phyloP scores from a whole-genome alignment of 2,113 vertebrate genomes.

The Coptodon rendalli region DNA sequence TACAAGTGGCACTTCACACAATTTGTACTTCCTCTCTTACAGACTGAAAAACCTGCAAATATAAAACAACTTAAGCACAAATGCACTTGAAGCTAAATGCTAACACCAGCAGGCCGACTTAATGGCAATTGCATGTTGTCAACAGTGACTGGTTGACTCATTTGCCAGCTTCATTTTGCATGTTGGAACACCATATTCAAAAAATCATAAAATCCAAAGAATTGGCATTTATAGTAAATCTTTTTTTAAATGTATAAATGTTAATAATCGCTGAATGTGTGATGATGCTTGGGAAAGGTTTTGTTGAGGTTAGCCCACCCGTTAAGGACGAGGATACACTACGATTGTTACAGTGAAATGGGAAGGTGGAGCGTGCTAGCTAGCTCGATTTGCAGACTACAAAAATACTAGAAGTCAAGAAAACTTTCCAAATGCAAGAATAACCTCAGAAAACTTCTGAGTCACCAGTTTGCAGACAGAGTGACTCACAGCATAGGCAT shows the following conservation, averaged over 20 bases:
- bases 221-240: neutral
- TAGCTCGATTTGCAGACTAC: rapidly evolving
- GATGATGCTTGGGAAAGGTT: neutral
- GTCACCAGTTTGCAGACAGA: neutral
- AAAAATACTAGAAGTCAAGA: neutral
- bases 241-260: neutral
- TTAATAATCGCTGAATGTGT: neutral
- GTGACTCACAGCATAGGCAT: neutral
- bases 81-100: neutral
- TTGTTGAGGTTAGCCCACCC: neutral
- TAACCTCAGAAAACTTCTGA: neutral
- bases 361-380: neutral
- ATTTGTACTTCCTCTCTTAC: neutral
- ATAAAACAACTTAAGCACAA: neutral
- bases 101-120: neutral
- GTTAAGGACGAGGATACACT: rapidly evolving
- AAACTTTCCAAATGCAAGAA: neutral
- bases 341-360: neutral
- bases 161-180: neutral
- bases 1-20: neutral
- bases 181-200: neutral
- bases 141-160: neutral
- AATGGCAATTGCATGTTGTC: neutral
- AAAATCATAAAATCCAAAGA: neutral
- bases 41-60: neutral